These are phyloP conservation scores for Caloenas nicobarica DNA, from an alignment of 2,113 vertebrate species.

Conservation along the genomic window DNA sequence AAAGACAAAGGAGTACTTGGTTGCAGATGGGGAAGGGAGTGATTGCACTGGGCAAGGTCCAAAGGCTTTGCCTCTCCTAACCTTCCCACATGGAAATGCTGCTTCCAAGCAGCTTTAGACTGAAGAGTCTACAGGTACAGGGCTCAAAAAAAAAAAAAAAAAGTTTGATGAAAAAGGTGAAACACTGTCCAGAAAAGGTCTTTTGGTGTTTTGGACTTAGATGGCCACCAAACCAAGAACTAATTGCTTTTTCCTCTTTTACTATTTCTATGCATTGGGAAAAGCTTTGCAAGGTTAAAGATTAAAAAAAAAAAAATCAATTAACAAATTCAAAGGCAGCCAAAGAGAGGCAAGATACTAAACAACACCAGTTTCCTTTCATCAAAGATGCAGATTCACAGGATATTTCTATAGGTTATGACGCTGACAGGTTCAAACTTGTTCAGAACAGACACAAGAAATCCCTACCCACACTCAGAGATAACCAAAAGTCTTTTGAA, in stretches of 20 bases:
- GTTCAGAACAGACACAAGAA: background rate
- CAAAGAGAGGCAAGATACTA: background rate
- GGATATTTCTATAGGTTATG: background rate
- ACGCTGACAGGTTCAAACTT: background rate
- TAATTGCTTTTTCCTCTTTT: background rate
- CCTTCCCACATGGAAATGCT: background rate
- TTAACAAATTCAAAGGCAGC: background rate
- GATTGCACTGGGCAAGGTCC: background rate
- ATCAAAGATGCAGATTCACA: background rate
- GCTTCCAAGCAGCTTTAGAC: background rate
- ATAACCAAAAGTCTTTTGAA: conserved; percentile 41
- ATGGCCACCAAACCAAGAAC: background rate
- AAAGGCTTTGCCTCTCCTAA: background rate
- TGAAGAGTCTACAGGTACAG: background rate
- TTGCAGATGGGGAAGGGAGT: background rate
- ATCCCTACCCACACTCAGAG: background rate
- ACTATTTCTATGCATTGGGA: background rate
- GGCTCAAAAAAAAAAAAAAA: background rate
- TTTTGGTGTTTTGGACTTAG: background rate
- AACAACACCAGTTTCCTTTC: background rate
- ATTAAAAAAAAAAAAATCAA: background rate
- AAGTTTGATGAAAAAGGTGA: background rate
- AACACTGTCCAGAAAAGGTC: background rate
- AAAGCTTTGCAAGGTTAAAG: background rate
- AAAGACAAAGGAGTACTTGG: background rate